A percentile compares a stretch with the other conserved stretches of the same genome.
Conservation (phyloP, 1,140 invertebrate genomes). For the Lysiphlebus fabarum region DNA sequence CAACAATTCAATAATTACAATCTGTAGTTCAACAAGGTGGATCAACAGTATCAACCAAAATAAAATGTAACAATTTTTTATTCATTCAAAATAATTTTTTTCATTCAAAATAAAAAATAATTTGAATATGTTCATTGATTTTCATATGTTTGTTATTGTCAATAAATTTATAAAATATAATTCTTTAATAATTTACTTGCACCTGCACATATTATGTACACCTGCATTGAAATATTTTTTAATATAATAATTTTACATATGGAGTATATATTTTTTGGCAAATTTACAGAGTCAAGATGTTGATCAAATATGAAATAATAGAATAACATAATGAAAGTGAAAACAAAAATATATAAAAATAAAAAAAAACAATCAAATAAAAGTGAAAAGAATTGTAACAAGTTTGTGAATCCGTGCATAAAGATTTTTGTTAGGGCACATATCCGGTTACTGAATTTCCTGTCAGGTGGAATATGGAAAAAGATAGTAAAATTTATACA, state of each 20-base stretch:
- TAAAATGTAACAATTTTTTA: conserved; percentile 43
- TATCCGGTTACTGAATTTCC: conserved; percentile 34
- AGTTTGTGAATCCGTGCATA: conserved; percentile 26
- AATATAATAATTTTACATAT: no score
- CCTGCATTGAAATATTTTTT: no score
- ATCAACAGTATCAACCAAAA: conserved; percentile 42
- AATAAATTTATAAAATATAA: no score
- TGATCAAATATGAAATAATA: conserved; percentile 1
- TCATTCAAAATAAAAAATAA: no score
- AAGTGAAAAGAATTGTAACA: conserved; percentile 21
- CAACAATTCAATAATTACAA: conserved; percentile 54
- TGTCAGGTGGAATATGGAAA: conserved; percentile 27
- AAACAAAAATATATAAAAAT: conserved; percentile 8
- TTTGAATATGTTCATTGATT: no score
- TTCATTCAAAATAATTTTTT: no score
- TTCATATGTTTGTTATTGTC: no score
- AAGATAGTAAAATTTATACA: neutral
- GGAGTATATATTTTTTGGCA: no score
- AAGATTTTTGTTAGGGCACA: conserved; percentile 17
- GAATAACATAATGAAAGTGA: conserved; percentile 1
- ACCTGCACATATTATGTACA: no score
- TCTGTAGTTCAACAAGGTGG: conserved; percentile 53
- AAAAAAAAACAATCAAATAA: conserved; percentile 5
- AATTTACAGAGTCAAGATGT: no score
- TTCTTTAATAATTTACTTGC: no score